Percentiles rank a stretch among this genome's conserved stretches.
Conservation (phyloP, 2,888 invertebrate species). For the Incurvaria masculella region DNA sequence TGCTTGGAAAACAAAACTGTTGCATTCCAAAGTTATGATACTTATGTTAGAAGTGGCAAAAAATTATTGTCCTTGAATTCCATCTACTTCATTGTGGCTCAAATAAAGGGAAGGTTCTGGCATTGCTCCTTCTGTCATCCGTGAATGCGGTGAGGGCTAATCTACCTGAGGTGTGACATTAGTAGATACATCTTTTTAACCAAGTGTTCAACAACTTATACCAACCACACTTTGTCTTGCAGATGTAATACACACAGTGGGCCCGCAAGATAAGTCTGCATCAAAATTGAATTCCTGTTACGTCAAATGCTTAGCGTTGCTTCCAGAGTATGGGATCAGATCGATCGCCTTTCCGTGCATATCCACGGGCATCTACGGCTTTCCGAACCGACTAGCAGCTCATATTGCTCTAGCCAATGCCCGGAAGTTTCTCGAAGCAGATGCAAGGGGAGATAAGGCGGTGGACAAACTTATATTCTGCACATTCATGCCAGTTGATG, state of each 20-base stretch:
- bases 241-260: slow-evolving; percentile 91
- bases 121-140: too few relatives aligned
- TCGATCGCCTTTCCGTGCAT: slow-evolving; percentile 87
- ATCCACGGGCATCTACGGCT: slow-evolving; percentile 89
- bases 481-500: slow-evolving; percentile 69
- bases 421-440: slow-evolving; percentile 59
- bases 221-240: slow-evolving; percentile 25
- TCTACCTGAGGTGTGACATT: too few relatives aligned
- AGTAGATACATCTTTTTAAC: too few relatives aligned
- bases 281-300: slow-evolving; percentile 67
- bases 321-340: slow-evolving; percentile 52
- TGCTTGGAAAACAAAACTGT: too few relatives aligned
- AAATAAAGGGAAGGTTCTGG: too few relatives aligned
- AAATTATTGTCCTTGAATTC: too few relatives aligned
- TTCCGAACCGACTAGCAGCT: slow-evolving; percentile 76
- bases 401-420: slow-evolving; percentile 68
- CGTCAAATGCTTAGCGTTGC: slow-evolving; percentile 59
- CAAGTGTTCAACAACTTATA: neutral
- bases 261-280: slow-evolving; percentile 73
- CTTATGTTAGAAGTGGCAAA: too few relatives aligned
- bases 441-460: slow-evolving; percentile 34
- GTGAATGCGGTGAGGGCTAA: too few relatives aligned
- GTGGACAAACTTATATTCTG: slow-evolving; percentile 79
- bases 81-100: too few relatives aligned
- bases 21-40: too few relatives aligned